A percentile compares a stretch with the other conserved stretches of the same genome.
These are phyloP conservation scores for Gymnarchus niloticus DNA, from an alignment of 2,113 vertebrate species.

Conservation along the genomic window DNA sequence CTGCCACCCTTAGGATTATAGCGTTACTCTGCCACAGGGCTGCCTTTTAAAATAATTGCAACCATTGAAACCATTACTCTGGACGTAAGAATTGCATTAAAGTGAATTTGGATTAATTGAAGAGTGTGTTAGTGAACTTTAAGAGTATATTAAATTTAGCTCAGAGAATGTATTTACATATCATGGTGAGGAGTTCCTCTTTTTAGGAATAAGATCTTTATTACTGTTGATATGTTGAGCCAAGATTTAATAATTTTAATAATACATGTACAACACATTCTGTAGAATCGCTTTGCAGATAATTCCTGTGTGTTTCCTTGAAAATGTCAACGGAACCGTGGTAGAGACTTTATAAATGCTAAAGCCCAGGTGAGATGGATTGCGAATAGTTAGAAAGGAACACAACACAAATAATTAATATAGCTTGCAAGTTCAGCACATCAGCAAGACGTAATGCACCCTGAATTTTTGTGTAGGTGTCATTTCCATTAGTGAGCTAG, in stretches of 20 bases:
- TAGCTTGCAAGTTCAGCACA: background rate
- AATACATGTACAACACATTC: background rate
- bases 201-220: background rate
- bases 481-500: background rate
- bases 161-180: background rate
- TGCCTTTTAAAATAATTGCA: background rate
- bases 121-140: conserved; percentile 14
- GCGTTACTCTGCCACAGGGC: background rate
- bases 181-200: background rate
- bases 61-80: background rate
- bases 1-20: too few relatives aligned
- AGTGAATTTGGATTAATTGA: background rate
- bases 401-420: background rate
- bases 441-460: conserved; percentile 5
- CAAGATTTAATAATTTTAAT: background rate
- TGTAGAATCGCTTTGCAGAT: background rate
- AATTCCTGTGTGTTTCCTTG: background rate
- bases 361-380: background rate
- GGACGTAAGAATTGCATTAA: background rate
- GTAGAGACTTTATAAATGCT: background rate
- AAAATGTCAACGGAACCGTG: background rate
- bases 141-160: background rate
- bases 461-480: conserved; percentile 3
- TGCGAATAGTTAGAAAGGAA: background rate
- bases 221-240: background rate